Evolutionary conservation across 2,888 invertebrate genomes (phyloP).

Genomic region (Heliconius erato): DNA sequence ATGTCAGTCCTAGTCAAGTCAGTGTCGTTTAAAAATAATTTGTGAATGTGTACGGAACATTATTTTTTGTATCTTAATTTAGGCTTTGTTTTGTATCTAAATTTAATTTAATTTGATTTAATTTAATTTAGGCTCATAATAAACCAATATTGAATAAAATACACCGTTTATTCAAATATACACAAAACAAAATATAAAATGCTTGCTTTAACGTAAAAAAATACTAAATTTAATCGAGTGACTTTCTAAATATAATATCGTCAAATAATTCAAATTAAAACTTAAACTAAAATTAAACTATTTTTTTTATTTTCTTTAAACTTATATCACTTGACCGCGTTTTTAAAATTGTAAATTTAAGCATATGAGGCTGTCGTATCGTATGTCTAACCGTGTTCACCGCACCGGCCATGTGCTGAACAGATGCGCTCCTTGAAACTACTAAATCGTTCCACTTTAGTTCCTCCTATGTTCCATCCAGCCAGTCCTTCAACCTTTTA

Average conservation of each 20-base stretch:
- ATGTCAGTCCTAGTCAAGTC: background rate
- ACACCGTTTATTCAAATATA: background rate
- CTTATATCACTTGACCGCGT: conserved; percentile 72
- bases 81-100: background rate
- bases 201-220: too few species aligned
- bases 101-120: too few species aligned
- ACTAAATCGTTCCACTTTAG: conserved; percentile 54
- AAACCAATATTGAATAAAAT: background rate
- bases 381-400: conserved; percentile 73
- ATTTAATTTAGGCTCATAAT: background rate
- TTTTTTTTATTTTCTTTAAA: conserved; percentile 42
- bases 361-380: conserved; percentile 71
- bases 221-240: too few species aligned
- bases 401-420: conserved; percentile 76
- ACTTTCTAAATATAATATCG: too few species aligned
- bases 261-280: too few species aligned
- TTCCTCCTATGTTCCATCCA: conserved; percentile 46
- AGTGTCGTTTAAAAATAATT: background rate
- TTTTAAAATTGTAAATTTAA: conserved; percentile 66
- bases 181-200: background rate
- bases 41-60: too few species aligned
- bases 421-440: conserved; percentile 76
- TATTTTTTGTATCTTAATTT: background rate
- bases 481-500: conserved; percentile 37
- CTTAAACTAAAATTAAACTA: background rate